Percentiles rank a stretch among this genome's conserved stretches.
phyloP scores from a whole-genome alignment of 2,888 invertebrate genomes.

The Hypena proboscidalis region DNA sequence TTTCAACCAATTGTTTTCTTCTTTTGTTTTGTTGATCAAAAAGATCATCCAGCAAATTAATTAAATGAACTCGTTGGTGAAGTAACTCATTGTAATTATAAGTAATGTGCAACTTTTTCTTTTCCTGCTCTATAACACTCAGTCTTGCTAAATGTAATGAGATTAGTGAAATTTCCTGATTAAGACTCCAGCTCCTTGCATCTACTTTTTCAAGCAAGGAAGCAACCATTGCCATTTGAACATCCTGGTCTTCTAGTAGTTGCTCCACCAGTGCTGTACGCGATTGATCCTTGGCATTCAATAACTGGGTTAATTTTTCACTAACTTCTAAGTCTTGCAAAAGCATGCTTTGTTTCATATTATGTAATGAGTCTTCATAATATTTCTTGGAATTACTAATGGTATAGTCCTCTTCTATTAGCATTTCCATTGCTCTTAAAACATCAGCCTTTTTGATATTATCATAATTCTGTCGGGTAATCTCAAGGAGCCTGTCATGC shows the following conservation, averaged over 20 bases:
- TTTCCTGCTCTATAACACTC: conserved; percentile 90
- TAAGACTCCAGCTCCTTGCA: conserved; percentile 90
- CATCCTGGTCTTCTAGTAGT: conserved; percentile 88
- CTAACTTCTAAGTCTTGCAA: conserved; percentile 86
- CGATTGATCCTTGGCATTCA: conserved; percentile 87
- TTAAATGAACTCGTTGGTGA: conserved; percentile 88
- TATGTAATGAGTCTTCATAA: conserved; percentile 87
- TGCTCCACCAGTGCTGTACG: conserved; percentile 86
- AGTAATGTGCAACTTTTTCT: conserved; percentile 87
- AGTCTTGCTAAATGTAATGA: conserved; percentile 89
- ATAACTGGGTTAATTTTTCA: conserved; percentile 84
- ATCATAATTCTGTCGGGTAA: conserved; percentile 84
- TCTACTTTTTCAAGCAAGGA: conserved; percentile 90
- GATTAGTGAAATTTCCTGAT: conserved; percentile 90
- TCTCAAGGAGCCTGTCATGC: conserved; percentile 87
- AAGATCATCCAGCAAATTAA: conserved; percentile 88
- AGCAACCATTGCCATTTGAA: conserved; percentile 90
- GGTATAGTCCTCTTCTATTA: conserved; percentile 88
- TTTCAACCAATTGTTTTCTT: conserved; percentile 87
- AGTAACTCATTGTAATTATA: conserved; percentile 90
- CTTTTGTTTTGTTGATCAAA: conserved; percentile 88
- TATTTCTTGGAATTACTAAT: conserved; percentile 85
- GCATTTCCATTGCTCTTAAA: conserved; percentile 88
- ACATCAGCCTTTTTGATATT: conserved; percentile 88
- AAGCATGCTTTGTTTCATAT: conserved; percentile 87